These are phyloP conservation scores for Xiphophorus maculatus DNA, from an alignment of 2,113 vertebrate genomes.

Conservation along the genomic window DNA sequence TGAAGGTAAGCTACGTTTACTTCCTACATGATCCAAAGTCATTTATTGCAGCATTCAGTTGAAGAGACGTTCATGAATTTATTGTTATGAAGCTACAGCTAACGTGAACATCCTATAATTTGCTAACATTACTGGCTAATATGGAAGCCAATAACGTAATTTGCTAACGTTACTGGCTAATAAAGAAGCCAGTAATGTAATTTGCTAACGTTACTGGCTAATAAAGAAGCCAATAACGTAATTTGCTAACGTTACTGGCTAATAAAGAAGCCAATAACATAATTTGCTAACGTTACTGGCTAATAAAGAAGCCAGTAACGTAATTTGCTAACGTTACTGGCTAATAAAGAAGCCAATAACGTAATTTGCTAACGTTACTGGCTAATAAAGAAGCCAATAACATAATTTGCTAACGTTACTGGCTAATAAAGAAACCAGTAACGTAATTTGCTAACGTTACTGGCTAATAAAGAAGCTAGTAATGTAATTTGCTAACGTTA, in stretches of 20 bases:
- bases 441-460: neutral
- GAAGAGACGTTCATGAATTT: neutral
- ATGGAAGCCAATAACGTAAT: too few species aligned
- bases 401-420: neutral
- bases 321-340: neutral
- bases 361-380: too few species aligned
- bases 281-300: neutral
- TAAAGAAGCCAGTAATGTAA: too few species aligned
- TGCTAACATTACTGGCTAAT: neutral
- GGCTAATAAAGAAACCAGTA: too few species aligned
- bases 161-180: neutral
- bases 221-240: too few species aligned
- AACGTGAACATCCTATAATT: neutral
- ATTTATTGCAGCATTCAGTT: neutral
- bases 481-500: neutral
- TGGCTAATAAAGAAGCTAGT: too few species aligned
- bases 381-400: too few species aligned
- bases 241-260: neutral
- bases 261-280: too few species aligned
- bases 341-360: too few species aligned
- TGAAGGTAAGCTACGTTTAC: neutral
- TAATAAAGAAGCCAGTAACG: too few species aligned
- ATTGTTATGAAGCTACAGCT: too few species aligned
- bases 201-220: neutral
- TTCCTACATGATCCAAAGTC: neutral